A percentile compares a stretch with the other conserved stretches of the same genome.
These are phyloP conservation scores for Eudemis profundana DNA, from an alignment of 2,888 invertebrate species.

Conservation along the genomic window DNA sequence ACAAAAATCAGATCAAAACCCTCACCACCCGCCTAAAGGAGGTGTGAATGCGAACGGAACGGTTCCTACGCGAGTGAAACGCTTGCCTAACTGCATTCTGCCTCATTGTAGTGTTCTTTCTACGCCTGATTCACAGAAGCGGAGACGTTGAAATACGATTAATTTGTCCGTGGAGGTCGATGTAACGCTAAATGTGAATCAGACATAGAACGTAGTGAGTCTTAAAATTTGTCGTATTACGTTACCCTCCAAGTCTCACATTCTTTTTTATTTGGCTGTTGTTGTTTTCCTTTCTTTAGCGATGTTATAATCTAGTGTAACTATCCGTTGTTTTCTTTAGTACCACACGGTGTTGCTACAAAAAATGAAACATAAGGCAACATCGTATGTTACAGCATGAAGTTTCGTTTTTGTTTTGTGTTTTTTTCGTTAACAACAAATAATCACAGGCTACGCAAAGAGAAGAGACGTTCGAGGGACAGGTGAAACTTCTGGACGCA, in stretches of 20 bases:
- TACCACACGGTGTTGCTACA: slow-evolving; percentile 60
- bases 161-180: slow-evolving; percentile 42
- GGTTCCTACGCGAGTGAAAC: slow-evolving; percentile 71
- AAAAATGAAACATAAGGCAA: slow-evolving; percentile 46
- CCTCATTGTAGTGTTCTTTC: slow-evolving; percentile 64
- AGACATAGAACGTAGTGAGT: slow-evolving; percentile 65
- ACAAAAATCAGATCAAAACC: slow-evolving; percentile 99
- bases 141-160: slow-evolving; percentile 17
- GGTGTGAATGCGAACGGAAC: slow-evolving; percentile 88
- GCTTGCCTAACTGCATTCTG: slow-evolving; percentile 80
- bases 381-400: slow-evolving; percentile 70
- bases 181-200: slow-evolving; percentile 57
- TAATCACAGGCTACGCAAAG: slow-evolving; percentile 95
- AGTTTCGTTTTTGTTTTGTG: slow-evolving; percentile 74
- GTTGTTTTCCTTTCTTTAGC: slow-evolving; percentile 63
- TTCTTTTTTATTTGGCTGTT: slow-evolving; percentile 63
- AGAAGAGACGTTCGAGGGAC: slow-evolving; percentile 96
- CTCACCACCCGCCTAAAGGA: slow-evolving; percentile 99
- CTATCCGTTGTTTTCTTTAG: slow-evolving; percentile 51
- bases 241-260: slow-evolving; percentile 59
- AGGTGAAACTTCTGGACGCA: slow-evolving; percentile 95
- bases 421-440: slow-evolving; percentile 78
- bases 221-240: slow-evolving; percentile 61
- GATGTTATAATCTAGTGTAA: slow-evolving; percentile 55
- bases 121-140: slow-evolving; percentile 58